A percentile compares a stretch with the other conserved stretches of the same genome.
phyloP scores from a whole-genome alignment of 2,888 invertebrate genomes.

The Tortrix viridana region DNA sequence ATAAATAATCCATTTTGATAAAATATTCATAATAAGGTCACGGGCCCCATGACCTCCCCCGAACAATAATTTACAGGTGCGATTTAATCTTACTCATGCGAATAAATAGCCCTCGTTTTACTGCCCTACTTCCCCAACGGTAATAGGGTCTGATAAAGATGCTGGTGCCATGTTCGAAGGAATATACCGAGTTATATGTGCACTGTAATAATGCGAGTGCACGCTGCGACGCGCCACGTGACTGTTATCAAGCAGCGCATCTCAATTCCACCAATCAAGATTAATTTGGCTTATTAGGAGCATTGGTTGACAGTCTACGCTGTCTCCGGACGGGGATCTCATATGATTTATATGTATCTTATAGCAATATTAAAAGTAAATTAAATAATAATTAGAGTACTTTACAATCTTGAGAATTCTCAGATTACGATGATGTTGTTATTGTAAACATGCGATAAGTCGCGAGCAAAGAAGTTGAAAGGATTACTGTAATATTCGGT shows the following conservation, averaged over 20 bases:
- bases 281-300: constrained; percentile 70
- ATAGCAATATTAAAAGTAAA: neutral
- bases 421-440: constrained; percentile 3
- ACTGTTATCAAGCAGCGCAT: constrained; percentile 66
- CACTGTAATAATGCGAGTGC: constrained; percentile 12
- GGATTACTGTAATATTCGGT: constrained; percentile 3
- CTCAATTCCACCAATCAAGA: constrained; percentile 75
- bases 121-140: constrained; percentile 22
- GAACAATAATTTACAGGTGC: constrained; percentile 29
- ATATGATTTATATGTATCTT: constrained; percentile 19
- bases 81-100: constrained; percentile 20
- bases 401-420: neutral
- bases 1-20: constrained; percentile 18
- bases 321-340: constrained; percentile 50
- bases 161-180: neutral
- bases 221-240: constrained; percentile 47
- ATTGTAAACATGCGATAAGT: neutral
- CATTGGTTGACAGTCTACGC: constrained; percentile 54
- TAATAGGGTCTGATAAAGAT: neutral
- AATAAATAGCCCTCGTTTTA: constrained; percentile 23
- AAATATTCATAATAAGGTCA: constrained; percentile 23
- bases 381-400: neutral
- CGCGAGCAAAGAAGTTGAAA: neutral
- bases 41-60: constrained; percentile 19
- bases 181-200: neutral